Base-by-base conservation (phyloP, 2,888 invertebrate genomes). In the Drosophila falleni region DNA sequence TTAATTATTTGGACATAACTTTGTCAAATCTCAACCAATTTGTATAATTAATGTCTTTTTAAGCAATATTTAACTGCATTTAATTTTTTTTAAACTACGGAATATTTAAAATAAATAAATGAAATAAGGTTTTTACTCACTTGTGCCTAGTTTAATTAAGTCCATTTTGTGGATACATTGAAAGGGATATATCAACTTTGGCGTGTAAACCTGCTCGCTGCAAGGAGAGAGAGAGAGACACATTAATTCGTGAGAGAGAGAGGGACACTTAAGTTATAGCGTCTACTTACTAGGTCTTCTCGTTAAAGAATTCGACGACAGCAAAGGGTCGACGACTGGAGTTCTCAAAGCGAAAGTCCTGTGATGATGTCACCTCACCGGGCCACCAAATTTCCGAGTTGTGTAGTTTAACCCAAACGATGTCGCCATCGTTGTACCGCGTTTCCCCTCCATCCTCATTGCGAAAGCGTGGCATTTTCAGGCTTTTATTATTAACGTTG, bases 321-420 rank as follows among this genome's bases (percentile, higher is more conserved):
- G 96, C 96, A 81, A 97, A 95, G n/a, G 97, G 96, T 78, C 94
- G 94, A 89, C 95, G 96, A 87, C 94, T 94, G 88, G 95, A 94
- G 49, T 83, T 77, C 60, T 95, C 94, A 50, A 93, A 92, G 70
- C 95, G 93, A 79, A 96, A 93, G 89, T 96, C 96, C 80, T 95
- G 94, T 59, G 94, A 93, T 72, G 94, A 94, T 49, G 95, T 94
- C 69, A 97, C 96, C 92, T 96, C 96, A 11, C 96, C 97, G 29
- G 97, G 97, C 97, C 97, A 97, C 97, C 97, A 97, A 87, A 95
- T 95, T 47, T 84, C 85, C 1, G 78, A 68, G 42, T 95, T 94
- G 41, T 96, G 95, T 72, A 97, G 93, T 92, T 97, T 97, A 19
- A 97, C 96, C 97, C 97, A 97, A 74, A 97, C 97, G 86, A 97